Conservation (phyloP, 2,113 vertebrate genomes). For the Etheostoma cragini region DNA sequence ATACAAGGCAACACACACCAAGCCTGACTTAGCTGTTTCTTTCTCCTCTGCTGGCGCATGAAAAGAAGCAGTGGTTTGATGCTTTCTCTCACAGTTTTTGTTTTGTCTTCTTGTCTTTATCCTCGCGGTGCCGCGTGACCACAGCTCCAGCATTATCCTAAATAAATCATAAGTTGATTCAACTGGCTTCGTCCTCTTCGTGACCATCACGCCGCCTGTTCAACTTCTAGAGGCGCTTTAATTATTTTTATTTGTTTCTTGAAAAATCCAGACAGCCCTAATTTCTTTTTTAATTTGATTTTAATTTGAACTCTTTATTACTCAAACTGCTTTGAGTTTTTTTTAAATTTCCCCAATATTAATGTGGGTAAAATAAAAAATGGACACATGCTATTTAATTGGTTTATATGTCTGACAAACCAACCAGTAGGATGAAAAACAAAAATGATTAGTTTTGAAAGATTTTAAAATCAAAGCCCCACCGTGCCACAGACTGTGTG, state of each 20-base stretch:
- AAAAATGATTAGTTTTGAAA: background rate
- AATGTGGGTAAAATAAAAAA: background rate
- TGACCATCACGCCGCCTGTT: slow-evolving; percentile 10
- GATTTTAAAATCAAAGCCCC: background rate
- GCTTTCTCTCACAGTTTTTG: slow-evolving; percentile 34
- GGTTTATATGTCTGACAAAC: background rate
- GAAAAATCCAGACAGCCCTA: background rate
- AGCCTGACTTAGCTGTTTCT: slow-evolving; percentile 77
- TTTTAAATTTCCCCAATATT: background rate
- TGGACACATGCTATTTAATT: no score
- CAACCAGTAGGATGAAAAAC: background rate
- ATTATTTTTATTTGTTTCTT: background rate
- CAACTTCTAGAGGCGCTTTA: slow-evolving; percentile 17
- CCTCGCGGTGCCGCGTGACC: slow-evolving; percentile 28
- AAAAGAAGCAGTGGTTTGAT: slow-evolving; percentile 73
- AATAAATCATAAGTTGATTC: slow-evolving; percentile 64
- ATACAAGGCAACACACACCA: slow-evolving; percentile 73
- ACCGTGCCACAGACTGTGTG: no score
- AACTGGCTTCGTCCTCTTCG: slow-evolving; percentile 49
- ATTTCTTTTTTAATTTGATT: slow-evolving; percentile 4
- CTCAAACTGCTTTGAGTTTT: background rate
- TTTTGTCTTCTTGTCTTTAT: slow-evolving; percentile 47
- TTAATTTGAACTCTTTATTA: slow-evolving; percentile 7
- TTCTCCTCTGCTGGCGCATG: slow-evolving; percentile 76
- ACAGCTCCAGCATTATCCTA: slow-evolving; percentile 38